These are phyloP conservation scores for Setipinna tenuifilis DNA, from an alignment of 2,797 vertebrate species.

Conservation along the genomic window DNA sequence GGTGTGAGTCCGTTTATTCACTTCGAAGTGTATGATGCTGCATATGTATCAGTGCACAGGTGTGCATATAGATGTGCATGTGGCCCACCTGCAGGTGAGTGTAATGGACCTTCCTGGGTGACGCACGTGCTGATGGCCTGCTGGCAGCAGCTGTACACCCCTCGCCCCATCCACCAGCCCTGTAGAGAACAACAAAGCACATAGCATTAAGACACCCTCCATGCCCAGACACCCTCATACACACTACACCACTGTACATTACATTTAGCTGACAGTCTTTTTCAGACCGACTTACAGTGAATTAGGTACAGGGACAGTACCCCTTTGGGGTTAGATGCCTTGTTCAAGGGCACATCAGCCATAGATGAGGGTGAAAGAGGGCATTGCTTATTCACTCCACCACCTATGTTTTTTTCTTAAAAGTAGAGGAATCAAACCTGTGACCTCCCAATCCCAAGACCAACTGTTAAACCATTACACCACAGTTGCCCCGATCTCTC, in stretches of 20 bases:
- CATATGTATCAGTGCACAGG: neutral
- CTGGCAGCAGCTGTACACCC: conserved; percentile 60
- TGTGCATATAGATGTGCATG: conserved; percentile 7
- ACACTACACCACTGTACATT: too few relatives aligned
- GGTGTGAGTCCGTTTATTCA: neutral
- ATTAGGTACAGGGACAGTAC: too few relatives aligned
- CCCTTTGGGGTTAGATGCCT: too few relatives aligned
- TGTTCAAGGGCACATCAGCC: too few relatives aligned
- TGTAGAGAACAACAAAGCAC: conserved; percentile 56
- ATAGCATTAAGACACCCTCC: too few relatives aligned
- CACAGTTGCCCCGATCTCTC: neutral
- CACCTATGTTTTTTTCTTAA: too few relatives aligned
- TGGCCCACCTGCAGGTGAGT: conserved; percentile 76
- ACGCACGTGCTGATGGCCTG: conserved; percentile 54
- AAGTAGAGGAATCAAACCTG: too few relatives aligned
- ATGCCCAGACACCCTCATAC: too few relatives aligned
- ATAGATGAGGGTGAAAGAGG: too few relatives aligned
- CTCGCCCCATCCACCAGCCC: conserved; percentile 56
- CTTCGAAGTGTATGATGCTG: neutral
- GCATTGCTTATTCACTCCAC: too few relatives aligned
- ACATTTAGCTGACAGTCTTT: too few relatives aligned
- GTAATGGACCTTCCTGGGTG: conserved; percentile 58
- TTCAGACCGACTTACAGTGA: too few relatives aligned
- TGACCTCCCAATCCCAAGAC: neutral
- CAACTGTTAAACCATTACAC: neutral